Evolutionary conservation across 2,888 invertebrate genomes (phyloP), one percentile per base, ranked within the genome.

Genomic region (Tipula unca): DNA sequence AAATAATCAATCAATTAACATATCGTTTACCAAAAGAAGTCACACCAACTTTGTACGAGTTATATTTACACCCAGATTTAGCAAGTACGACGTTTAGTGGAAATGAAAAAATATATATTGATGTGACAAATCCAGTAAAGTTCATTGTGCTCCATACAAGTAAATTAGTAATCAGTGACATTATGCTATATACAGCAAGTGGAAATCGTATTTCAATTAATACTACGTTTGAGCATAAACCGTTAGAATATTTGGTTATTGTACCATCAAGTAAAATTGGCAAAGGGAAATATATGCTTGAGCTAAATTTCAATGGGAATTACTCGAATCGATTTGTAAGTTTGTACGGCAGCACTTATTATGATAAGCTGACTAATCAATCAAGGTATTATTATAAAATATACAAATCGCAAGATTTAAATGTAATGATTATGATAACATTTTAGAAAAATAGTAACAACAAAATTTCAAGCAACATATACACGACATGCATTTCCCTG

Each of bases 381-480:
- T 91, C 89, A 42, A 83, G 83, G 83, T 83, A 83, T 69, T n/a
- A 25, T 29, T 83, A 29, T 82, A 32, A 29, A 17, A 17, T n/a
- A 32, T 13, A 82, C 6, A 6, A 54, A 54, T 54, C 6, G 0
- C 82, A 82, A 10, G 29, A 29, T 13, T 29, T 82, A 29, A 10
- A 29, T 82, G 1, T 10, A 29, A 2, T 82, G 6, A 5, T 32
- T 17, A 6, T n/a, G 32, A 83, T 35, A 32, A 83, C 29, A 32
- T 83, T 83, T 32, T 89, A 97, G 97, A 88, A 92, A 92, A 86
- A 95, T 98, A 89, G 97, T 96, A 3, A 96, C 97, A 0, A 95
- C 97, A 14, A 98, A 99, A 91, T 98, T 99, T 89, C 97, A 99
- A 90, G 98, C 98, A 0, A 98, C 98, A 0, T 96, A 96, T 90